Evolutionary conservation across 1,140 invertebrate genomes (phyloP).

Genomic region (Sesamia nonagrioides): DNA sequence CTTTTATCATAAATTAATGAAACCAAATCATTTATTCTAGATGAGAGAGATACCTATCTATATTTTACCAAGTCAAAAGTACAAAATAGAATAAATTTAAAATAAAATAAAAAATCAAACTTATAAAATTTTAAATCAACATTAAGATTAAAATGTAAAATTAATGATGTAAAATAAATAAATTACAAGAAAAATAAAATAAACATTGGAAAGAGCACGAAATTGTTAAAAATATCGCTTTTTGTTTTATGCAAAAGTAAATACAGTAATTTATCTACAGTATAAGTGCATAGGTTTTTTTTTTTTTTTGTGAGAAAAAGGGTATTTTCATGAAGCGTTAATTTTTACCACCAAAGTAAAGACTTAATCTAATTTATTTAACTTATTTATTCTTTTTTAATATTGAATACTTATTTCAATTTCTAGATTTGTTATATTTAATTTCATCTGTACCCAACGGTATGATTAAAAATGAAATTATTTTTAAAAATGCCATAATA

Average conservation of each 20-base stretch:
- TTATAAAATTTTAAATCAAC: too few relatives aligned
- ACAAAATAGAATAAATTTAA: too few relatives aligned
- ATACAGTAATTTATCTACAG: neutral
- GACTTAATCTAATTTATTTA: conserved; percentile 65
- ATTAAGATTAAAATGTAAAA: too few relatives aligned
- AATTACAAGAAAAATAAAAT: neutral
- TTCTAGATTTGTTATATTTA: conserved; percentile 14
- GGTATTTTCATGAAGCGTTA: conserved; percentile 43
- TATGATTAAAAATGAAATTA: conserved; percentile 44
- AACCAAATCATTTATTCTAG: too few relatives aligned
- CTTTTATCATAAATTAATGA: too few relatives aligned
- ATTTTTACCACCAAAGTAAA: conserved; percentile 72
- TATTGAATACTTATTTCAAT: conserved; percentile 46
- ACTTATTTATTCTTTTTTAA: conserved; percentile 64
- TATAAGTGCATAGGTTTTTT: neutral
- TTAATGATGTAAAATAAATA: neutral
- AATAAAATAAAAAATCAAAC: too few relatives aligned
- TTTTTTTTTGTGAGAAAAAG: too few relatives aligned
- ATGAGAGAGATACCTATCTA: too few relatives aligned
- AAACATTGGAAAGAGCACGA: neutral
- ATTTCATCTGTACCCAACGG: conserved; percentile 19
- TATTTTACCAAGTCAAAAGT: too few relatives aligned
- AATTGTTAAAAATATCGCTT: neutral
- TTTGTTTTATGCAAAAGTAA: neutral
- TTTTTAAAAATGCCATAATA: conserved; percentile 82